These are phyloP conservation scores for Wiebesia pumilae DNA, from an alignment of 1,140 invertebrate species.

Conservation along the genomic window DNA sequence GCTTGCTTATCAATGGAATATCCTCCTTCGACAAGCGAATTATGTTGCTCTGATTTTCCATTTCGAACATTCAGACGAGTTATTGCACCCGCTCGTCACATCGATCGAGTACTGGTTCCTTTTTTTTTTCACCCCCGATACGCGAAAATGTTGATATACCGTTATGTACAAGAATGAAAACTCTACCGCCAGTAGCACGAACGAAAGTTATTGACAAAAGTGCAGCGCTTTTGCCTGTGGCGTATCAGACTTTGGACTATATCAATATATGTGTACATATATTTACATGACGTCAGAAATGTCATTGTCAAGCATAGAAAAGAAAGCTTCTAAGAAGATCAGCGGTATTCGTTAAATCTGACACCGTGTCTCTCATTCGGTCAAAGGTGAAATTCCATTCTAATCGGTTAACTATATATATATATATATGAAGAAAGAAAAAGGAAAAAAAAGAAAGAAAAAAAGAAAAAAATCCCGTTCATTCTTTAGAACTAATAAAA, in stretches of 20 bases:
- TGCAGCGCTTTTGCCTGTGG: neutral
- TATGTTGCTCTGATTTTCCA: conserved; percentile 75
- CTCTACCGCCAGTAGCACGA: neutral
- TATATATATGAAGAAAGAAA: no score
- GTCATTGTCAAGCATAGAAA: neutral
- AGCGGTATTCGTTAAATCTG: neutral
- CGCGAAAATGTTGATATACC: neutral
- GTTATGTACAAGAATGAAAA: neutral
- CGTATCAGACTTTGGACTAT: neutral
- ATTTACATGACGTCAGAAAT: neutral
- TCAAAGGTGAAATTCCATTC: no score
- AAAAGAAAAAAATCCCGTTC: no score
- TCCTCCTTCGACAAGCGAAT: conserved; percentile 79
- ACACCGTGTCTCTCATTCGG: no score
- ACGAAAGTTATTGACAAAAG: conserved; percentile 31
- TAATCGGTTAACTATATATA: no score
- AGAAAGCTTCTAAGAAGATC: neutral
- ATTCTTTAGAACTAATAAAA: no score
- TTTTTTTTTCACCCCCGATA: neutral
- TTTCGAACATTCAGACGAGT: conserved; percentile 60
- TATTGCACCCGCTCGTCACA: neutral
- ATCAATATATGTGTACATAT: neutral
- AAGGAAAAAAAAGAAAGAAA: no score
- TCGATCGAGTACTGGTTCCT: neutral
- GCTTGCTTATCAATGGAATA: conserved; percentile 79